Conservation (phyloP, 2,888 invertebrate species). For the Oxyteleia sp. region DNA sequence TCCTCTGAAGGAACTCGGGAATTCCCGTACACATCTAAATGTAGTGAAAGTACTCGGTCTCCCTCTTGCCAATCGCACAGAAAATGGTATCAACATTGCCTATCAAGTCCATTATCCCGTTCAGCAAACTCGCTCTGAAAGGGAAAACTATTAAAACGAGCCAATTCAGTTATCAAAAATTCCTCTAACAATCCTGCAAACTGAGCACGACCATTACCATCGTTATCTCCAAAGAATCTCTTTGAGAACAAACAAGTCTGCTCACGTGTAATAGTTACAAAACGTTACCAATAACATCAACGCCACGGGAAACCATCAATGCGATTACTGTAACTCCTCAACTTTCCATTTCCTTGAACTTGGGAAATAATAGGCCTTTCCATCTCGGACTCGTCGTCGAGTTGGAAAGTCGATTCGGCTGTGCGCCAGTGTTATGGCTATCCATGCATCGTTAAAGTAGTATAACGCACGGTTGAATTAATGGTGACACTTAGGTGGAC, state of each 20-base stretch:
- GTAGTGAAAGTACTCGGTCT: conserved; percentile 27
- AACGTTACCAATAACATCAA: background rate
- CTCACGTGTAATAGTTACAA: conserved; percentile 15
- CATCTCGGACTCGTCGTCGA: conserved; percentile 64
- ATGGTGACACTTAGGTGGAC: conserved; percentile 67
- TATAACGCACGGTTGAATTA: conserved; percentile 72
- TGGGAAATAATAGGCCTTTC: conserved; percentile 69
- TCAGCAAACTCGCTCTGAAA: background rate
- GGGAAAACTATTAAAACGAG: too few relatives aligned
- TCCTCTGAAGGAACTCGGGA: conserved; percentile 23
- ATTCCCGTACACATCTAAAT: background rate
- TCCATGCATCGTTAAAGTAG: conserved; percentile 68
- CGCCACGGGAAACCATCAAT: conserved; percentile 21
- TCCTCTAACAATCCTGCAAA: too few relatives aligned
- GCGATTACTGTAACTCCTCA: conserved; percentile 31
- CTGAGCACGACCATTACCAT: too few relatives aligned
- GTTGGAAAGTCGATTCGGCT: conserved; percentile 67
- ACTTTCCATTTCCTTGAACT: conserved; percentile 74
- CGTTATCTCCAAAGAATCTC: too few relatives aligned
- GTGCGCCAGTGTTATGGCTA: conserved; percentile 21
- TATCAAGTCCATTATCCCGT: background rate
- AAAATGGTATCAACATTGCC: background rate
- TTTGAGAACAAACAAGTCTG: too few relatives aligned
- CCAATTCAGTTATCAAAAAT: too few relatives aligned
- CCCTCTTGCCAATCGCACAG: background rate